Evolutionary conservation across 2,888 invertebrate genomes (phyloP).

Genomic region (Drosophila dives): DNA sequence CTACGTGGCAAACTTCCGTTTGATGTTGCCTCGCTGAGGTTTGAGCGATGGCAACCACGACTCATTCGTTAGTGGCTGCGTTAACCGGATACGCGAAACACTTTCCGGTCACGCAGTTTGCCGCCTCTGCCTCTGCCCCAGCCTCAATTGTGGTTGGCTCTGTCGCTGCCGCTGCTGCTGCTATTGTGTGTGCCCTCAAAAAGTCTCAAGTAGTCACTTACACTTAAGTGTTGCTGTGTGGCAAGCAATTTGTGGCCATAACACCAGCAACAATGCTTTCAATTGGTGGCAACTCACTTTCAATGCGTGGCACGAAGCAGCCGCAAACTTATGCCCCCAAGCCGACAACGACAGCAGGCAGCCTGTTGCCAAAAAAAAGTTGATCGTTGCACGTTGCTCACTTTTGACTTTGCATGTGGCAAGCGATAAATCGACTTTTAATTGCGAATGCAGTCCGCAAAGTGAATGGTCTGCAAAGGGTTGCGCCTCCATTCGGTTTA

Average conservation of each 20-base stretch:
- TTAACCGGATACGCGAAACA: constrained; percentile 71
- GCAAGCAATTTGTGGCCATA: constrained; percentile 72
- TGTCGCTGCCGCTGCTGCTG: constrained; percentile 8
- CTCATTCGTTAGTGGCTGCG: constrained; percentile 49
- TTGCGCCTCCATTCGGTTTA: constrained; percentile 19
- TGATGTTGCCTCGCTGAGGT: constrained; percentile 34
- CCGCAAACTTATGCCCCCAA: constrained; percentile 35
- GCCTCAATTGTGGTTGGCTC: constrained; percentile 5
- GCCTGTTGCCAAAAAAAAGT: constrained; percentile 43
- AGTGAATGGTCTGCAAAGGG: constrained; percentile 34
- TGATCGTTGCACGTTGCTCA: constrained; percentile 4
- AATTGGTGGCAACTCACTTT: constrained; percentile 65
- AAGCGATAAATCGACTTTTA: constrained; percentile 58
- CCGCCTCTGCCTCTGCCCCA: constrained; percentile 19
- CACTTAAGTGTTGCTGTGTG: constrained; percentile 72
- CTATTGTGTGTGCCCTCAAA: constrained; percentile 39
- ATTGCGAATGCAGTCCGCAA: constrained; percentile 46
- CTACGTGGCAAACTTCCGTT: constrained; percentile 62
- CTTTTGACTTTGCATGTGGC: constrained; percentile 34
- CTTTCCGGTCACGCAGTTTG: constrained; percentile 75
- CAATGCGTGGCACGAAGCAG: constrained; percentile 63
- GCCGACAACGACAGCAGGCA: constrained; percentile 5
- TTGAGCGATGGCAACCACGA: constrained; percentile 15
- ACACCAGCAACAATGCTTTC: constrained; percentile 43
- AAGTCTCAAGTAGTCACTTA: constrained; percentile 75